phyloP scores from a whole-genome alignment of 2,888 invertebrate genomes.

The Mesorhabditis spiculigera region DNA sequence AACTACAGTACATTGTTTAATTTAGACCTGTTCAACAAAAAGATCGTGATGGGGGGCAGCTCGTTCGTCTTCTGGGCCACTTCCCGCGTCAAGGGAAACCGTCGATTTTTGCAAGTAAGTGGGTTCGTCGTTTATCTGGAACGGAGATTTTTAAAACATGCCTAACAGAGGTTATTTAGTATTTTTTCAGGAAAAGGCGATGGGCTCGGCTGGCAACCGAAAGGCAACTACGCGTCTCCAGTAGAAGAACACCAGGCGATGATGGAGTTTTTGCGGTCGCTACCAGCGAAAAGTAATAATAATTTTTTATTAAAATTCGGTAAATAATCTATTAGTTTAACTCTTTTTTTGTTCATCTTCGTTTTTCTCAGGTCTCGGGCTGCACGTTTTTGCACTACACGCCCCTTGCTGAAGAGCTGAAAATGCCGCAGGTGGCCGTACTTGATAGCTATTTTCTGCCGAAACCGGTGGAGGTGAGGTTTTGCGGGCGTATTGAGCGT shows the following conservation, averaged over 20 bases:
- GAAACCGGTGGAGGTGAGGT: conserved; percentile 11
- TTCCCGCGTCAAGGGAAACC: conserved; percentile 21
- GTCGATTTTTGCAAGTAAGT: not conserved
- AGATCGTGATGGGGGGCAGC: conserved; percentile 49
- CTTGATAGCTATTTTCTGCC: conserved; percentile 54
- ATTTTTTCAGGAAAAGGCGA: conserved; percentile 43
- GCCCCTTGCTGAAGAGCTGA: conserved; percentile 37
- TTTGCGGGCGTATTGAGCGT: not conserved
- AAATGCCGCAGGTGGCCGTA: conserved; percentile 47
- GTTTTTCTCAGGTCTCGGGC: conserved; percentile 40
- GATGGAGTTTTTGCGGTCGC: conserved; percentile 37
- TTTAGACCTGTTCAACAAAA: conserved; percentile 43
- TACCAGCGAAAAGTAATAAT: conserved; percentile 42
- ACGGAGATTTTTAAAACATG: too few relatives aligned
- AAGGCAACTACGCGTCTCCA: conserved; percentile 24
- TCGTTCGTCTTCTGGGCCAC: conserved; percentile 48
- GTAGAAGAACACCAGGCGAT: conserved; percentile 41
- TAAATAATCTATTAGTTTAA: too few relatives aligned
- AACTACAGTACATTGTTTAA: not conserved
- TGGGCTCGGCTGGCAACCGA: conserved; percentile 43
- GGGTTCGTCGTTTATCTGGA: too few relatives aligned
- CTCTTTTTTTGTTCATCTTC: too few relatives aligned
- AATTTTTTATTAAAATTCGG: too few relatives aligned
- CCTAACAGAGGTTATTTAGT: conserved; percentile 17
- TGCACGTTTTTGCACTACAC: conserved; percentile 40